Conservation (phyloP, 2,113 vertebrate genomes). For the Edolisoma coerulescens region DNA sequence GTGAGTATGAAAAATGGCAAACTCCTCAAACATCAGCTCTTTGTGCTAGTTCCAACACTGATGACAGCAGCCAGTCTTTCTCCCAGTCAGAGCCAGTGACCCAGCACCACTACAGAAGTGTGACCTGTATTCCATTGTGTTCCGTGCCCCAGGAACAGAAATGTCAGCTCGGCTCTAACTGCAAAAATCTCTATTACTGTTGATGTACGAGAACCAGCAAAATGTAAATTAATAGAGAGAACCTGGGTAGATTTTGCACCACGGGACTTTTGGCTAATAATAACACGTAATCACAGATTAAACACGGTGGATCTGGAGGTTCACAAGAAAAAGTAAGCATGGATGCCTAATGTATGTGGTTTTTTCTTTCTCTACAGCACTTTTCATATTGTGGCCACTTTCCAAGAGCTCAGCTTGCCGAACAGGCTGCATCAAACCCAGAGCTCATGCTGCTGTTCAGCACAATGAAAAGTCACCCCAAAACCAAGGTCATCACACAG, state of each 20-base stretch:
- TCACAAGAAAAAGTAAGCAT: neutral
- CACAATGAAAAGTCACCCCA: neutral
- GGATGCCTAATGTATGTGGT: rapidly evolving
- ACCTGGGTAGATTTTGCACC: neutral
- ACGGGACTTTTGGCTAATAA: neutral
- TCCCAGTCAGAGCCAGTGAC: neutral
- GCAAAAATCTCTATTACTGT: neutral
- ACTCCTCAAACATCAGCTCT: neutral
- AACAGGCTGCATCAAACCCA: neutral
- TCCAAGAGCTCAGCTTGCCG: neutral
- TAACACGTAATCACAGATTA: neutral
- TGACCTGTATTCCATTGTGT: neutral
- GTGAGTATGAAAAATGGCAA: neutral
- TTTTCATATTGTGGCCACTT: neutral
- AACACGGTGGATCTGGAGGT: neutral
- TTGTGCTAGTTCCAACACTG: neutral
- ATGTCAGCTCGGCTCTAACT: neutral
- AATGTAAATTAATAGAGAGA: neutral
- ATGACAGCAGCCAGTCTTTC: neutral
- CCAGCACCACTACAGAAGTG: rapidly evolving
- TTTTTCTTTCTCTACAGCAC: neutral
- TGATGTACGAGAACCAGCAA: neutral
- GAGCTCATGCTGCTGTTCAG: neutral
- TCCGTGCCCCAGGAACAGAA: neutral
- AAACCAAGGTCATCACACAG: neutral